Conservation (phyloP, 1,140 invertebrate genomes). For the Drosophila athabasca region DNA sequence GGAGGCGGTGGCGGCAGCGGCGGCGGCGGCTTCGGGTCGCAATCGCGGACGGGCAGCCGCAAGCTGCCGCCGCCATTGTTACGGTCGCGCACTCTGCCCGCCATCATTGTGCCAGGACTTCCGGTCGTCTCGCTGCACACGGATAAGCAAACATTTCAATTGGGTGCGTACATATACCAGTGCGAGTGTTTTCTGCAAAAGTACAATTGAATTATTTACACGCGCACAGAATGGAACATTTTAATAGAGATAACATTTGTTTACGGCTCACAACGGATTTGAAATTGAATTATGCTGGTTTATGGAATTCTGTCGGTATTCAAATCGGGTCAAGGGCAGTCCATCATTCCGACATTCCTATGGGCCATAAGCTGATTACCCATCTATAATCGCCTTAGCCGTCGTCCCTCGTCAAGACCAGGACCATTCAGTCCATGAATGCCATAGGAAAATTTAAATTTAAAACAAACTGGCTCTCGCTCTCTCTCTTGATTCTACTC, state of each 20-base stretch:
- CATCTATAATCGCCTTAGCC: no score
- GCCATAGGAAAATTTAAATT: no score
- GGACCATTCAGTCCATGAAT: no score
- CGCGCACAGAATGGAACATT: neutral
- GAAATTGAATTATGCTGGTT: conserved; percentile 1
- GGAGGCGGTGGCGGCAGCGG: conserved; percentile 17
- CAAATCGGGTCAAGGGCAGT: no score
- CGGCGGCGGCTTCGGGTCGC: conserved; percentile 58
- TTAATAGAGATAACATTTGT: neutral
- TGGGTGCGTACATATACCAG: conserved; percentile 74
- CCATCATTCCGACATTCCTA: no score
- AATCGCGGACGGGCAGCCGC: conserved; percentile 78
- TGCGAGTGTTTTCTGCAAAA: neutral
- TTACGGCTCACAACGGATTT: neutral
- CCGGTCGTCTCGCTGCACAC: conserved; percentile 93
- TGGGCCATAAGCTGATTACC: no score
- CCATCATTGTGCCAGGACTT: conserved; percentile 94
- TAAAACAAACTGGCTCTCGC: neutral
- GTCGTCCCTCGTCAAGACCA: no score
- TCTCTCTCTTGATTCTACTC: neutral
- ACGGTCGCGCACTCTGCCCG: conserved; percentile 92
- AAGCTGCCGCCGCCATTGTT: conserved; percentile 89
- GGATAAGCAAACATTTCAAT: conserved; percentile 85
- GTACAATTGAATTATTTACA: neutral
- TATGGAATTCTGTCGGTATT: no score